These are phyloP conservation scores for Actinia equina DNA, from an alignment of 64 coral and sea anemone genomes.

Conservation along the genomic window DNA sequence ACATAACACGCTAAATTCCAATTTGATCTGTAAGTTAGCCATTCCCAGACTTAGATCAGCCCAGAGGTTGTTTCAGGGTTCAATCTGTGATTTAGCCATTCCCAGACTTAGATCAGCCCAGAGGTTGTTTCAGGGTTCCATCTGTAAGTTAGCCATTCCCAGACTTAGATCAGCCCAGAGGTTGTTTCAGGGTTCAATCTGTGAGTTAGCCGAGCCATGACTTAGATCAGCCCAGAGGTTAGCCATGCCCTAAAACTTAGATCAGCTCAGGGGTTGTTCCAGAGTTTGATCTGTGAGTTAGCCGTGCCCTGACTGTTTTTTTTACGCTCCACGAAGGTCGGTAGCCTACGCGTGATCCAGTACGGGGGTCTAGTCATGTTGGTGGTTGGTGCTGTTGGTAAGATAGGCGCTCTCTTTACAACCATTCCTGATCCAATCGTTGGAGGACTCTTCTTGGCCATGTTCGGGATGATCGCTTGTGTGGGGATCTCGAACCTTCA, in stretches of 20 bases:
- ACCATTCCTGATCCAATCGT: slow-evolving; percentile 59
- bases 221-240: too few relatives aligned
- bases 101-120: too few relatives aligned
- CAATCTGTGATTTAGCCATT: too few relatives aligned
- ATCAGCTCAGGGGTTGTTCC: not conserved
- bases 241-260: not conserved
- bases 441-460: slow-evolving; percentile 32
- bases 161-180: too few relatives aligned
- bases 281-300: not conserved
- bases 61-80: too few relatives aligned
- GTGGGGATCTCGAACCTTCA: slow-evolving; percentile 58
- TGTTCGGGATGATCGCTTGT: slow-evolving; percentile 49
- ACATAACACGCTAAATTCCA: too few relatives aligned
- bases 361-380: slow-evolving; percentile 31
- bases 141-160: too few relatives aligned
- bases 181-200: too few relatives aligned
- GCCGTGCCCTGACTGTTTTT: not conserved
- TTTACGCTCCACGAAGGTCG: slow-evolving; percentile 15
- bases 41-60: too few relatives aligned
- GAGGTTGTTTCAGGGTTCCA: too few relatives aligned
- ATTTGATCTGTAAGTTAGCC: too few relatives aligned
- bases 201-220: too few relatives aligned
- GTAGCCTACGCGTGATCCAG: slow-evolving; percentile 48
- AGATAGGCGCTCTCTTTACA: slow-evolving; percentile 46
- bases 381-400: slow-evolving; percentile 16